Evolutionary conservation across 2,113 vertebrate genomes (phyloP).

Genomic region (Dolichallabes microphthalmus): DNA sequence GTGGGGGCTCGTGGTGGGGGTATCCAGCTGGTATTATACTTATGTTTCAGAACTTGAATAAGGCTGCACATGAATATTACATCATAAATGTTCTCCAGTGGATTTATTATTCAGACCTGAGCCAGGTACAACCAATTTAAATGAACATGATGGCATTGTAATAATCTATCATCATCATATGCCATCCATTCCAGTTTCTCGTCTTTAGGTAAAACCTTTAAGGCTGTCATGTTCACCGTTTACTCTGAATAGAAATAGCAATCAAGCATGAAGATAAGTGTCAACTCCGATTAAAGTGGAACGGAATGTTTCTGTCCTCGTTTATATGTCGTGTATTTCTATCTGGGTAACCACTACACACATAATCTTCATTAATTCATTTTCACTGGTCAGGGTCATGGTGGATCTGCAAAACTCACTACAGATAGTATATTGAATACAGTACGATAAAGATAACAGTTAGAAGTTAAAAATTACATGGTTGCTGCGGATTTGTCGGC

Average conservation of each 20-base stretch:
- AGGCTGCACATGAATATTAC: conserved; percentile 55
- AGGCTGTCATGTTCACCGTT: not conserved
- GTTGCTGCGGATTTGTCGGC: no score
- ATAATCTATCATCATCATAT: not conserved
- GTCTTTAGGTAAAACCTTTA: not conserved
- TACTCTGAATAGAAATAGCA: not conserved
- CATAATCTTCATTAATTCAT: not conserved
- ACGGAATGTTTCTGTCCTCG: not conserved
- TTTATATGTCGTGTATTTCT: not conserved
- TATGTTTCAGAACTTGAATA: conserved; percentile 14
- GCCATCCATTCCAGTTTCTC: not conserved
- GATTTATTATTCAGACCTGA: conserved; percentile 40
- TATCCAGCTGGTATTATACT: conserved; percentile 12
- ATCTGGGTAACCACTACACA: not conserved
- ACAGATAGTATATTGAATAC: not conserved
- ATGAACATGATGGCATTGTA: conserved; percentile 30
- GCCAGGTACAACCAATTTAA: conserved; percentile 21
- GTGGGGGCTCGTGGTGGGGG: conserved; percentile 14
- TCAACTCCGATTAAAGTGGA: not conserved
- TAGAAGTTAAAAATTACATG: not conserved
- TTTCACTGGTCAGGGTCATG: not conserved
- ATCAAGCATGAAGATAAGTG: not conserved
- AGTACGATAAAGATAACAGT: not conserved
- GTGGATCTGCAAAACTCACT: not conserved
- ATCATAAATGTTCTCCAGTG: conserved; percentile 53